These are phyloP conservation scores for Aphelocoma californica DNA, from an alignment of 2,797 vertebrate genomes.

Conservation along the genomic window DNA sequence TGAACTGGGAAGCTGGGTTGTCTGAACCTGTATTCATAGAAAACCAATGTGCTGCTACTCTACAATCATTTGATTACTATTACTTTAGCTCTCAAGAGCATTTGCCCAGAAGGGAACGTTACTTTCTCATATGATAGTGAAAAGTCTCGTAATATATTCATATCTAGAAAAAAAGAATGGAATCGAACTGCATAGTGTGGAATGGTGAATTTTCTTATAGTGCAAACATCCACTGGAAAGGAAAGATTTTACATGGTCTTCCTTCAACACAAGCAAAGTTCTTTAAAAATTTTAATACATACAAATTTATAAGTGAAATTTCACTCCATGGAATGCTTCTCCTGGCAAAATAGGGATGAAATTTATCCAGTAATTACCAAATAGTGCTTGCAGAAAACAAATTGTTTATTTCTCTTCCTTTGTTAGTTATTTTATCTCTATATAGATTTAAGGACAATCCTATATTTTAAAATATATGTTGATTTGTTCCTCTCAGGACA, in stretches of 20 bases:
- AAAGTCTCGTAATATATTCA: neutral
- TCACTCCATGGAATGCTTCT: neutral
- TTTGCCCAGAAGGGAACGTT: neutral
- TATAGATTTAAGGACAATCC: neutral
- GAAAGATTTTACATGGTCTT: neutral
- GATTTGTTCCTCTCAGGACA: neutral
- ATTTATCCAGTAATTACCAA: neutral
- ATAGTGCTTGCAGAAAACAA: neutral
- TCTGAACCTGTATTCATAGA: neutral
- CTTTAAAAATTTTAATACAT: neutral
- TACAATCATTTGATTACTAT: neutral
- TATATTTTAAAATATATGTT: neutral
- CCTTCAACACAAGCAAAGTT: neutral
- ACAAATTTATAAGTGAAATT: neutral
- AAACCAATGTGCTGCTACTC: neutral
- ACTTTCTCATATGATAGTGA: neutral
- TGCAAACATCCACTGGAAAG: neutral
- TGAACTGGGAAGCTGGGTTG: neutral
- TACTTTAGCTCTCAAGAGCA: neutral
- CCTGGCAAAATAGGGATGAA: neutral
- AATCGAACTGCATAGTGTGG: rapidly evolving
- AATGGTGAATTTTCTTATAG: neutral
- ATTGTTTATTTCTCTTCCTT: neutral
- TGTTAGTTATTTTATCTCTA: neutral
- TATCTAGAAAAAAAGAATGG: neutral